Evolutionary conservation across 2,888 invertebrate species (phyloP), one percentile per base, ranked within the genome.

Genomic region (Tineola bisselliella): DNA sequence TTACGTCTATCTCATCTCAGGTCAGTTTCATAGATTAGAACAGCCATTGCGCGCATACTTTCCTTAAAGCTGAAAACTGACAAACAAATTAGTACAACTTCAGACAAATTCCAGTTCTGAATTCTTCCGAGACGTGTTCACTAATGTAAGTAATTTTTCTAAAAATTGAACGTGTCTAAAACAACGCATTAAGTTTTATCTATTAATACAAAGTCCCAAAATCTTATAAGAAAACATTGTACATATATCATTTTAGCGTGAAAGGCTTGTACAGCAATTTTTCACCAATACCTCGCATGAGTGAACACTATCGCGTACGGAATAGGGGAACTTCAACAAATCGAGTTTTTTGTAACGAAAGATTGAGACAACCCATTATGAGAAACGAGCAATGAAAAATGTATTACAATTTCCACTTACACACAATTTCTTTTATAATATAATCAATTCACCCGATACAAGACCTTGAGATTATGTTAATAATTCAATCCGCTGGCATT

Each of bases 231-330:
- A 38, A 6, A 38, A 38, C 38, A 6, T 38, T 38, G 38, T 38
- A 38, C 11, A 38, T n/a, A 38, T 10, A 38, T 6, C n/a, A 10
- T 38, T 10, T 12, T n/a, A 38, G 10, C 10, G 38, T 6, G 70
- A 66, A 69, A 67, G 67, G 65, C 69, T 75, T 76, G 74, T 72
- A 71, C 69, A 65, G 69, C 72, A 69, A 75, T 76, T 75, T 74
- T 73, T 78, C 70, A 76, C 70, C 72, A 77, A 79, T 79, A 71
- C 69, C 72, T 67, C 74, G 75, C 71, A 66, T 70, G 74, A 70
- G 68, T 76, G 74, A 75, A 74, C 73, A 66, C 71, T 73, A 74
- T 75, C 74, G 76, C 71, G 73, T 75, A 68, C 62, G 61, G 60
- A 10, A 48, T 48, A 18, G 15, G 48, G 48, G 48, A 48, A 18